Evolutionary conservation across 2,797 vertebrate species (phyloP).

Genomic region (Dendrocincla tyrannina): DNA sequence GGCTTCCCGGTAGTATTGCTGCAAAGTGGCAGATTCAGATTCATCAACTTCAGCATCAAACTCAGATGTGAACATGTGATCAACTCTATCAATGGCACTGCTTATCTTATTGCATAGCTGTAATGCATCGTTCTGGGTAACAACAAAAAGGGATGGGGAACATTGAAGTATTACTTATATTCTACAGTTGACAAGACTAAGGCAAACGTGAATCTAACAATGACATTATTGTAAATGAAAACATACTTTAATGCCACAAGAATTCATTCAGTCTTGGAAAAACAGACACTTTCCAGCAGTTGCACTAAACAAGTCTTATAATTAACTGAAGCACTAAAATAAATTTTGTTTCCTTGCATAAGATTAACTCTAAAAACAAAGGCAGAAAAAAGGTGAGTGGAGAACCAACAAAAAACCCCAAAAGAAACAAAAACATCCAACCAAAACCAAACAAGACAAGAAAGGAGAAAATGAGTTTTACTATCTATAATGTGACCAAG

Average conservation of each 20-base stretch:
- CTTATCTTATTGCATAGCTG: constrained; percentile 95
- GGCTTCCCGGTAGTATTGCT: constrained; percentile 96
- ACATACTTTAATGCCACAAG: not conserved
- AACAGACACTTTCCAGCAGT: not conserved
- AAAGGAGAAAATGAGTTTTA: not conserved
- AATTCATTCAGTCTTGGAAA: not conserved
- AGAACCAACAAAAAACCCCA: not conserved
- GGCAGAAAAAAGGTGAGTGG: not conserved
- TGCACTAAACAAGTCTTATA: not conserved
- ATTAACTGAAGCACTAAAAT: not conserved
- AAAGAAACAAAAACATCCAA: not conserved
- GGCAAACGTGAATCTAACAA: not conserved
- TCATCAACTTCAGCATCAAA: constrained; percentile 95
- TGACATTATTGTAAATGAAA: not conserved
- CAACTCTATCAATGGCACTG: constrained; percentile 90
- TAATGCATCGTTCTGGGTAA: constrained; percentile 87
- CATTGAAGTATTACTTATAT: not conserved
- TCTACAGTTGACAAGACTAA: not conserved
- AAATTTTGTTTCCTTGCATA: not conserved
- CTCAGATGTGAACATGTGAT: constrained; percentile 94
- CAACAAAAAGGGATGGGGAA: not conserved
- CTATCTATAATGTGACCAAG: not conserved
- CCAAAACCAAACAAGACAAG: not conserved
- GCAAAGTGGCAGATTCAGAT: constrained; percentile 88
- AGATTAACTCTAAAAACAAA: not conserved